Base-by-base conservation (phyloP, 2,113 vertebrate genomes). In the Pygoscelis antarcticus region DNA sequence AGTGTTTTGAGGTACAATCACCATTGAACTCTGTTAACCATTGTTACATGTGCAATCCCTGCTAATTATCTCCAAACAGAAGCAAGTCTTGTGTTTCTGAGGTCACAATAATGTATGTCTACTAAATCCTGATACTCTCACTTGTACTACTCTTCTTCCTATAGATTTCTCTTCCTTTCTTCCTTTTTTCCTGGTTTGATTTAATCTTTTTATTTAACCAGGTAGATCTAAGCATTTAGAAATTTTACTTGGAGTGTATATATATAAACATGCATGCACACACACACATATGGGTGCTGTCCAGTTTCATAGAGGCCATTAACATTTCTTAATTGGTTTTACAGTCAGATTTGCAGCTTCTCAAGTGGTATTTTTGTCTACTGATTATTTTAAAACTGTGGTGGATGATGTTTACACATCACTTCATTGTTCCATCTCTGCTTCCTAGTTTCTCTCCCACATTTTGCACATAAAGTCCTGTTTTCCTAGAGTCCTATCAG, bases 91-190 rank as follows among this genome's bases (percentile, higher is more conserved):
- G 4, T 76, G 19, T 77, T 78, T 83, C 23, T 54, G 27, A 16
- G 8, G 4, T 74, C 16, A 44, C 16, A 44, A 4, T 58, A 69
- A 65, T 17, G 4, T 34, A 32, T 40, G 6, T 30, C 42, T 42
- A 20, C 14, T 66, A 26, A 91, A 70, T 61, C 20, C 4, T 13
- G 25, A 55, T 44, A 32, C 6, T 55, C 13, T 60, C 0, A 0
- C 22, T 92, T 44, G 14, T 79, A 54, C 32, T 66, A 8, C 10
- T 42, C 11, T 51, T 61, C 30, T 36, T 76, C 11, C 16, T 40
- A 44, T 3, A 65, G 27, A 30, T 52, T 51, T 91, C 6, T 81
- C 7, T 86, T 79, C 13, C 19, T 25, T 81, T 64, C 10, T 51
- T 60, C 44, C 6, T 27, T 16, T 70, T 54, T 7, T 86, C 7